Evolutionary conservation across 2,888 invertebrate species (phyloP), one percentile per base, ranked within the genome.

Genomic region (Nasonovia ribisnigri): DNA sequence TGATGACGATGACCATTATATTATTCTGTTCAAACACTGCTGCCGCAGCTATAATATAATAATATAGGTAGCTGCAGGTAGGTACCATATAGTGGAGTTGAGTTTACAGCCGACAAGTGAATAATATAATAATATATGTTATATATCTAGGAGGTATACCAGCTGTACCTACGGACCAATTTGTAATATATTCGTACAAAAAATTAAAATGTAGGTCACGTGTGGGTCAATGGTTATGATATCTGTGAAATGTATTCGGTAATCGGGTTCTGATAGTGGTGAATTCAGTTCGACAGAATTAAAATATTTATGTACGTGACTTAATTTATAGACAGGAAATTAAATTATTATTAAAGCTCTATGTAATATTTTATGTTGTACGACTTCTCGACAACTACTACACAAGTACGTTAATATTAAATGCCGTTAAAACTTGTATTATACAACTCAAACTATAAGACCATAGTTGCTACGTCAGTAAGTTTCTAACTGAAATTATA

Each of bases 1-100:
- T n/a, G 60, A 90, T 46, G 60, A 46, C 43, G 60, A 90, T 67
- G 90, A 89, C 60, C 60, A 60, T 89, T n/a, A 60, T 26, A 42
- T 42, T 60, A 36, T 77, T 16, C 16, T 77, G 67, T 77, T 20
- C 77, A 20, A 77, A 36, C 77, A 77, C 36, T 77, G 77, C 77
- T 77, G 77, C 77, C 77, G 36, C 36, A 36, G 16, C 77, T 77
- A 77, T 36, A 26, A 67, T n/a, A 26, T 24, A 54, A 54, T 20
- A 54, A 54, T 67, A 36, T 67, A 1, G 3, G 5, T 67, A 16
- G 11, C 13, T 67, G 24, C 5, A 1, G 3, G 5, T 67, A 16
- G 11, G 48, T 67, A 54, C 5, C 5, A 20, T 54, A 6, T 20
- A 36, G 36, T 20, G 77, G 36, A 36, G 77, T 36, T 36, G 42